Evolutionary conservation across 2,888 invertebrate species (phyloP).

Genomic region (Macrosoma leucophasiata): DNA sequence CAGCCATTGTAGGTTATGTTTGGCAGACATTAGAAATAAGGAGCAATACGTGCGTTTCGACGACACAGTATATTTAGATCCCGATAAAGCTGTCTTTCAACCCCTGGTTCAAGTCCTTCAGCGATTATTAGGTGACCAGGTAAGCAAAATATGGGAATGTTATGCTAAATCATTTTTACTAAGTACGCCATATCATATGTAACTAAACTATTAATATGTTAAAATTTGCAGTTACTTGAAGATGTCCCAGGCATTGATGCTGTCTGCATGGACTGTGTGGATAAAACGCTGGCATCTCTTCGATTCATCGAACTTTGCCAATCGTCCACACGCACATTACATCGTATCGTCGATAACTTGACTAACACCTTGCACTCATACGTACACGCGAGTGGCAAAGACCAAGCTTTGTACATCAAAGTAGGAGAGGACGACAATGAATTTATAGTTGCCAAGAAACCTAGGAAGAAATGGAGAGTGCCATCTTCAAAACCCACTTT

Average conservation of each 20-base stretch:
- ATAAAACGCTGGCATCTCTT: constrained; percentile 35
- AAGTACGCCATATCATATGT: no score
- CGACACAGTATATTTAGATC: constrained; percentile 40
- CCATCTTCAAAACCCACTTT: no score
- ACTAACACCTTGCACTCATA: constrained; percentile 33
- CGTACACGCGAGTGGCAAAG: constrained; percentile 28
- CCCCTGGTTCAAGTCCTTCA: constrained; percentile 35
- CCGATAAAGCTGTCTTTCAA: constrained; percentile 26
- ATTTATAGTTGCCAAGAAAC: constrained; percentile 36
- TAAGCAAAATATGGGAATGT: no score
- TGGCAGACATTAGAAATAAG: constrained; percentile 39
- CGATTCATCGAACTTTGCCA: constrained; percentile 43
- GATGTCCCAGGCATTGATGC: constrained; percentile 52
- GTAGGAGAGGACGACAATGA: constrained; percentile 41
- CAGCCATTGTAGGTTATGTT: constrained; percentile 64
- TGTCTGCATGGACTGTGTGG: constrained; percentile 47
- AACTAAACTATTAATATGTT: constrained; percentile 4
- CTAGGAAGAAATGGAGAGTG: constrained; percentile 18
- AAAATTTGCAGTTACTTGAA: constrained; percentile 43
- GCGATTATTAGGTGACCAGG: constrained; percentile 41
- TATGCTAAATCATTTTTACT: no score
- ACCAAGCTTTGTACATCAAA: constrained; percentile 42
- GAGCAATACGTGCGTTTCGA: constrained; percentile 47
- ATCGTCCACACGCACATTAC: constrained; percentile 36
- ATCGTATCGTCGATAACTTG: constrained; percentile 42